Base-by-base conservation (phyloP, 2,888 invertebrate species). In the Latrodectus elegans region DNA sequence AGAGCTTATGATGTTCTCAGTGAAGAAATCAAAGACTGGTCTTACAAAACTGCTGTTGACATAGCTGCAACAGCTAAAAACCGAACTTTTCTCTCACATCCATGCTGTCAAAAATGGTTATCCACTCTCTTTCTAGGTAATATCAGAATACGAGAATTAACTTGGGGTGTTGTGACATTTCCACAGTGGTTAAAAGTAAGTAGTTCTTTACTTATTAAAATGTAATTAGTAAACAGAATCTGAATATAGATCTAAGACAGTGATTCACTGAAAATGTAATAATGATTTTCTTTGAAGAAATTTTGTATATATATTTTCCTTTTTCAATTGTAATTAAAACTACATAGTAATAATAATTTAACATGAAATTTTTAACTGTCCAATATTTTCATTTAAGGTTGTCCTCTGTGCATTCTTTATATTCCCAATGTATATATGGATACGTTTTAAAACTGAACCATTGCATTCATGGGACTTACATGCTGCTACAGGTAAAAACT, bases 91-190 rank as follows among this genome's bases (percentile, higher is more conserved):
- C 91, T 92, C 64, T 91, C 92, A 17, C 92, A 92, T 86, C 91
- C 91, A 8, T 91, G 91, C 79, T 92, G 92, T 89, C 92, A 92
- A 90, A 91, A 91, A 85, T 92, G 92, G 91, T 90, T 92, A 17
- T 91, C 91, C 0, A 91, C 91, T 71, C 90, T 91, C 55, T 91
- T 92, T 90, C 90, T 91, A 77, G 92, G 92, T 12, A 90, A 91
- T 53, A 91, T 92, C 49, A 91, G 91, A 64, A 90, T 92, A 14
- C 90, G 91, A 73, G 92, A 92, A 65, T 89, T 91, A 12, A 90
- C 91, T 68, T 91, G 91, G 90, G 91, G 91, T 8, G 82, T 91
- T 15, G 89, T 90, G 14, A 90, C 90, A 53, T 83, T 92, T 53
- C 92, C 92, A 0, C 91, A 91, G 68, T 91, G 91, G 91, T 87